phyloP scores from a whole-genome alignment of 2,113 vertebrate genomes.

The Carettochelys insculpta region DNA sequence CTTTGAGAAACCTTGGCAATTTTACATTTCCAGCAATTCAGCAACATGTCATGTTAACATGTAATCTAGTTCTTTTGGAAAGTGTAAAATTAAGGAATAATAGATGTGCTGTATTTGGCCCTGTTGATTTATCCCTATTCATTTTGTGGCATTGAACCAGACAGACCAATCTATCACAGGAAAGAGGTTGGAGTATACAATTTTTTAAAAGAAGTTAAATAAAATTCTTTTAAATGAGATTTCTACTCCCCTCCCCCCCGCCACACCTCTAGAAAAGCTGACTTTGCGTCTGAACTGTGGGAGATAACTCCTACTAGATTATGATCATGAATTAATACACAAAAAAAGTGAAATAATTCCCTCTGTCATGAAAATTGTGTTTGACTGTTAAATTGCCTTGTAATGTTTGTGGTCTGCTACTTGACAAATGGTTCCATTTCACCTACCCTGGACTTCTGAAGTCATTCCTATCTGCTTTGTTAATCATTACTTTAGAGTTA shows the following conservation, averaged over 20 bases:
- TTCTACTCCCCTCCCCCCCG: not conserved
- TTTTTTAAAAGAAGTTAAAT: not conserved
- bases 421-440: constrained; percentile 40
- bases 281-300: not conserved
- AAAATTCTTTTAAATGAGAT: not conserved
- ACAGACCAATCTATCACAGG: not conserved
- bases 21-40: not conserved
- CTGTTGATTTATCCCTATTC: not conserved
- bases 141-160: not conserved
- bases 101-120: not conserved
- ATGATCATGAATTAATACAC: constrained; percentile 24
- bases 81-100: not conserved
- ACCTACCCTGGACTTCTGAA: constrained; percentile 33
- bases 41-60: not conserved
- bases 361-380: not conserved
- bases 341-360: not conserved
- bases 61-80: not conserved
- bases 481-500: constrained; percentile 68
- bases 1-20: not conserved
- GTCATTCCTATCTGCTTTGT: constrained; percentile 48
- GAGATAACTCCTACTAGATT: not conserved
- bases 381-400: not conserved
- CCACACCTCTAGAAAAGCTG: not conserved
- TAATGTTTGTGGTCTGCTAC: constrained; percentile 45
- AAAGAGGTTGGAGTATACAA: not conserved